Base-by-base conservation (phyloP, 2,797 vertebrate genomes). In the Helarctos malayanus region DNA sequence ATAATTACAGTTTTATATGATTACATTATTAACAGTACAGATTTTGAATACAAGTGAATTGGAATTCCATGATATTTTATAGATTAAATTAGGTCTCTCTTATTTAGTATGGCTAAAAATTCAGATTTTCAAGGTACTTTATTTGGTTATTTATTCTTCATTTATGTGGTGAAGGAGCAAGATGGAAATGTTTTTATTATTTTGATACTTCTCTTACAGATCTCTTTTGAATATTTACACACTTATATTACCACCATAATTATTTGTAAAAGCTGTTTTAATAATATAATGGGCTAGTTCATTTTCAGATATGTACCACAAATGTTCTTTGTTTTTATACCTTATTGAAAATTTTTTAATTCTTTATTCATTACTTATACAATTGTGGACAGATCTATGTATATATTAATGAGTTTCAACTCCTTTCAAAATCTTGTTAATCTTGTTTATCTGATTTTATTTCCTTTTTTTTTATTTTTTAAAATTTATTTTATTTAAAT, bases 1-100 rank as follows among this genome's bases (percentile, higher is more conserved):
- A 91, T 59, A 65, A 52, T 92, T 80, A 71, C 23, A 80, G 61
- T 96, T 97, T 68, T 59, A 89, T 79, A 85, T 91, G 80, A 84
- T 88, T 81, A 41, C 19, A 41, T 47, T 93, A 71, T 69, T 32
- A 83, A 63, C n/a, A 79, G 89, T 94, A 25, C 47, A 94, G 38
- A 83, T 71, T 87, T 83, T 93, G 47, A 78, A 88, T 59, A 38
- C 86, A 85, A 97, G 35, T 86, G 47, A 92, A 80, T 52, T 92
- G 57, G 71, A 95, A 92, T 83, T 90, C 21, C 32, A 71, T 56
- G 9, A 68, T 56, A 85, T 79, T 87, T 92, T 84, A 89, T 15
- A 93, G 80, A 83, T 27, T 79, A 54, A 89, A 19, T 82, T 81
- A 27, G 49, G 0, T 92, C 27, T 95, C 10, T 86, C 83, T 73